Evolutionary conservation across 2,113 vertebrate species (phyloP).

Genomic region (Melanocharis versteri): DNA sequence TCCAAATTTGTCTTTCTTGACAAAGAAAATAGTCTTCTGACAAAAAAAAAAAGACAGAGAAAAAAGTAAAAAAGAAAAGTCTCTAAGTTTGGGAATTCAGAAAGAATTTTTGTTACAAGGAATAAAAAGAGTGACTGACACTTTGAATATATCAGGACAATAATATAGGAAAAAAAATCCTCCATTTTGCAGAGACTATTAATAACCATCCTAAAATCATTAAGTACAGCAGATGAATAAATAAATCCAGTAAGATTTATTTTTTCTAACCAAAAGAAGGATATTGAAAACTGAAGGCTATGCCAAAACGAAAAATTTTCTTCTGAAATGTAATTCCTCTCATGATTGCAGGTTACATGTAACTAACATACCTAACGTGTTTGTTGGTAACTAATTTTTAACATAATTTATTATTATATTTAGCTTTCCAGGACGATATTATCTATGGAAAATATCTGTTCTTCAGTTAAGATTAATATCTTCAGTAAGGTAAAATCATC

Average conservation of each 20-base stretch:
- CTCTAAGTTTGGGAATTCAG: background rate
- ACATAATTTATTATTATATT: background rate
- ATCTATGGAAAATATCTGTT: background rate
- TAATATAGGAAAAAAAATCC: background rate
- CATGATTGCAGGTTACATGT: background rate
- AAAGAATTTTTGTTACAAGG: background rate
- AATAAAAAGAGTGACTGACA: background rate
- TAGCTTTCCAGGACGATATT: background rate
- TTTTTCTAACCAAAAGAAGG: background rate
- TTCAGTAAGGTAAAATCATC: background rate
- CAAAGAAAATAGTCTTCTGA: background rate
- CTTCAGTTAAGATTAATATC: background rate
- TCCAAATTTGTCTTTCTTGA: background rate
- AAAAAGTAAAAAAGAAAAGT: background rate
- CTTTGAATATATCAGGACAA: background rate
- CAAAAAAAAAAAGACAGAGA: accelerated
- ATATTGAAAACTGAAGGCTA: background rate
- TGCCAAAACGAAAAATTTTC: background rate
- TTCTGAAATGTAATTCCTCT: background rate
- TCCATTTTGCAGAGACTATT: background rate
- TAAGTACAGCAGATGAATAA: background rate
- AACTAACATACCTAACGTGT: background rate
- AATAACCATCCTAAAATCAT: background rate
- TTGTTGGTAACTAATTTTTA: background rate
- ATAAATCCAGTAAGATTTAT: background rate